A percentile compares a stretch with the other conserved stretches of the same genome.
Conservation (phyloP, 92 coral and sea anemone genomes). For the Nematostella vectensis region DNA sequence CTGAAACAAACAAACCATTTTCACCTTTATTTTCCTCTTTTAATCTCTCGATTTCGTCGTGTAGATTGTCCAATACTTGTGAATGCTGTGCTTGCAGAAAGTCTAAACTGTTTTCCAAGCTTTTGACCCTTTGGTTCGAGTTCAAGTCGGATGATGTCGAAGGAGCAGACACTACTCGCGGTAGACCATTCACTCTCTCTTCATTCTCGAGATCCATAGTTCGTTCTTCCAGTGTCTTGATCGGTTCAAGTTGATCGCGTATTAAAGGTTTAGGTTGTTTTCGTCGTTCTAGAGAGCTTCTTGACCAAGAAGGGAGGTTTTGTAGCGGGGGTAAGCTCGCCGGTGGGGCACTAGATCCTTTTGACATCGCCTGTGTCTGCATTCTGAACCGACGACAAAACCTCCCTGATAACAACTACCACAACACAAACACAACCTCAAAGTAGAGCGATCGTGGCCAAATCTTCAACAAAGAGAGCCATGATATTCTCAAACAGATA, state of each 20-base stretch:
- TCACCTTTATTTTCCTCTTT: slow-evolving; percentile 95
- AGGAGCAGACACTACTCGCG: slow-evolving; percentile 88
- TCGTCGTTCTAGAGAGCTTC: slow-evolving; percentile 85
- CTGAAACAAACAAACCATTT: too few relatives aligned
- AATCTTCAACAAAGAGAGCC: background rate
- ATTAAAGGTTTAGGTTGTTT: slow-evolving; percentile 74
- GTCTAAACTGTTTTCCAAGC: slow-evolving; percentile 69
- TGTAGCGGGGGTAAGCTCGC: slow-evolving; percentile 90
- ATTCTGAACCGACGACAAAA: slow-evolving; percentile 4
- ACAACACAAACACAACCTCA: background rate
- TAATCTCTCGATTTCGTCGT: slow-evolving; percentile 81
- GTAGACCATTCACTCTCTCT: slow-evolving; percentile 22
- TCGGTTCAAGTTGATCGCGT: slow-evolving; percentile 70
- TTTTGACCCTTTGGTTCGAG: slow-evolving; percentile 42
- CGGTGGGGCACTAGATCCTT: slow-evolving; percentile 56
- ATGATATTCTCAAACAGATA: background rate
- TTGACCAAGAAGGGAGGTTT: slow-evolving; percentile 97
- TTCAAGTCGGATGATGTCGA: slow-evolving; percentile 50
- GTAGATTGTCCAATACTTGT: slow-evolving; percentile 67
- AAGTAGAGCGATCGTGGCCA: background rate
- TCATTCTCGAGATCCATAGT: slow-evolving; percentile 20
- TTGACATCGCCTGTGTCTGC: slow-evolving; percentile 70
- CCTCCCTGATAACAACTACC: too few relatives aligned
- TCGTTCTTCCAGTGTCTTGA: slow-evolving; percentile 35
- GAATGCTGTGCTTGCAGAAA: slow-evolving; percentile 81